Evolutionary conservation across 2,888 invertebrate genomes (phyloP).

Genomic region (Volucella bombylans): DNA sequence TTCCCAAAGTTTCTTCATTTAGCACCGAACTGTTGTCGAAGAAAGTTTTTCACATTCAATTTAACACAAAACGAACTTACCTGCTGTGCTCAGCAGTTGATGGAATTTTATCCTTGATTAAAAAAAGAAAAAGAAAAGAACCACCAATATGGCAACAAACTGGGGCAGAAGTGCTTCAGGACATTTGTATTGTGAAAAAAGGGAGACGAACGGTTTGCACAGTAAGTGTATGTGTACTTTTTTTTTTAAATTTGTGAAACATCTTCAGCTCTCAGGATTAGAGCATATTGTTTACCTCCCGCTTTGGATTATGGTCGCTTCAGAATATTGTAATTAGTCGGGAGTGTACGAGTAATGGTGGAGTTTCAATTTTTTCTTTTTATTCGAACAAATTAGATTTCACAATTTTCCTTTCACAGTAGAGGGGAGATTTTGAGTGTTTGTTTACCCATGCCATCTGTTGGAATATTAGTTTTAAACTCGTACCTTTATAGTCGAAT

Average conservation of each 20-base stretch:
- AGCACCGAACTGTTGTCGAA: slow-evolving; percentile 9
- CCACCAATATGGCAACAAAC: not conserved
- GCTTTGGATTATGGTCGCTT: not conserved
- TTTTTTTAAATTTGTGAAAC: slow-evolving; percentile 32
- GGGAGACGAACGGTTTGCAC: slow-evolving; percentile 2
- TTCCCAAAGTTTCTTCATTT: slow-evolving; percentile 47
- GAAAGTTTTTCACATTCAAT: slow-evolving; percentile 54
- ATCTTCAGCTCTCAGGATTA: slow-evolving; percentile 31
- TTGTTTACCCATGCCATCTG: too few species aligned
- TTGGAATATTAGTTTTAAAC: too few species aligned
- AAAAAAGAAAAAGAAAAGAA: slow-evolving; percentile 20
- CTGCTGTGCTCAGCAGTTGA: slow-evolving; percentile 33
- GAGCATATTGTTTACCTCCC: slow-evolving; percentile 9
- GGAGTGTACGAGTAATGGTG: too few species aligned
- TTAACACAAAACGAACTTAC: slow-evolving; percentile 50
- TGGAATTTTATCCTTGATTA: slow-evolving; percentile 47
- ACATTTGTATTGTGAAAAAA: too few species aligned
- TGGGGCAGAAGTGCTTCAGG: too few species aligned
- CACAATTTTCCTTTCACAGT: too few species aligned
- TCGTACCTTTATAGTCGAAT: too few species aligned
- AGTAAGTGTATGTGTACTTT: slow-evolving; percentile 10
- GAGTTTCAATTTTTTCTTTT: too few species aligned
- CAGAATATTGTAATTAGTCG: too few species aligned
- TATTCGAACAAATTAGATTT: too few species aligned
- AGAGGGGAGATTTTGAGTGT: too few species aligned